Evolutionary conservation across 2,113 vertebrate genomes (phyloP), one percentile per base, ranked within the genome.

Genomic region (Myotis brandtii): DNA sequence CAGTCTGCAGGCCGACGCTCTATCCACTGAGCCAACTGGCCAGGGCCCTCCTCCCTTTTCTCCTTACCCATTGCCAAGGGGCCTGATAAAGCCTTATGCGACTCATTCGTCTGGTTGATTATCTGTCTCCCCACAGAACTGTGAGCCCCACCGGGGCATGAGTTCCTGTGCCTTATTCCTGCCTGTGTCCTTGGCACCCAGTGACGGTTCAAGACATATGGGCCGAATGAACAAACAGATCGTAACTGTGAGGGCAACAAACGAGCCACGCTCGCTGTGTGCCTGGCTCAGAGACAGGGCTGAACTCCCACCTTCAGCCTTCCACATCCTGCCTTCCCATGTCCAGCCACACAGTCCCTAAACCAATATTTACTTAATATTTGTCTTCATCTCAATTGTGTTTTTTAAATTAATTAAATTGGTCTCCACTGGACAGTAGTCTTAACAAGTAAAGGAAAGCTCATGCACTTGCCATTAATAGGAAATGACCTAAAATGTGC

Each of bases 1-100:
- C 59, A 62, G 23, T 62, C 59, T 62, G 59, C 59, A 27, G 59
- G 59, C 59, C 4, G 59, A 27, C 59, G 10, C 59, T 62, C 59
- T 27, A 12, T 10, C 56, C 56, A 25, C 23, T 59, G 56, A 62
- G 59, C 59, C 3, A 62, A 27, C 59, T 0, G 9, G 59, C 59
- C 10, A 5, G 59, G 59, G 23, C 32, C 52, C 18, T 21, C n/a
- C 2, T 76, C 69, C 10, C 16, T 89, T 20, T 17, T 46, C 17
- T 67, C 92, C 54, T 82, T 0, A 1, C 37, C 14, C 23, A 5
- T 46, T 62, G 13, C 40, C 48, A 34, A n/a, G 30, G 56, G 66
- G 9, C 20, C 32, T 12, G 50, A 0, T 5, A 32, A 13, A 66
- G 11, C 16, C 25, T 12, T 43, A 0, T 3, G 20, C 7, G 1